A percentile compares a stretch with the other conserved stretches of the same genome.
These are phyloP conservation scores for Uloborus diversus DNA, from an alignment of 1,140 invertebrate species.

Conservation along the genomic window DNA sequence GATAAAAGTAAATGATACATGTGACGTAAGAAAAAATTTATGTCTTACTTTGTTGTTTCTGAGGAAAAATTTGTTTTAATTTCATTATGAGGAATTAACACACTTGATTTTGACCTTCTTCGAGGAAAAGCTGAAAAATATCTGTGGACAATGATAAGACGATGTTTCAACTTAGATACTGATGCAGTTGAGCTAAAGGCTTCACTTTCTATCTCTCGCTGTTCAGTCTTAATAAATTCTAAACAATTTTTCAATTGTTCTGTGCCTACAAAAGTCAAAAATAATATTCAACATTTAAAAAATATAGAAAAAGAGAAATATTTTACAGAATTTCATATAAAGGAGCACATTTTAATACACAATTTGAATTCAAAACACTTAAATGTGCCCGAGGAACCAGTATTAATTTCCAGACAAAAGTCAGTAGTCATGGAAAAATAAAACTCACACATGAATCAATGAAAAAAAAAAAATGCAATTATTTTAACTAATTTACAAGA, in stretches of 20 bases:
- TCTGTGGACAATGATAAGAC: constrained; percentile 74
- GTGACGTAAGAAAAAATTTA: not conserved
- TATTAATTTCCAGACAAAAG: not conserved
- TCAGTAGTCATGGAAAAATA: not conserved
- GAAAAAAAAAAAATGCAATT: not conserved
- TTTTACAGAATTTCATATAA: not conserved
- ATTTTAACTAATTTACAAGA: not conserved
- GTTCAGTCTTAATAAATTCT: constrained; percentile 74
- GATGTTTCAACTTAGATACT: constrained; percentile 73
- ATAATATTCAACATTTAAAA: constrained; percentile 13
- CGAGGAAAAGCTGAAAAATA: constrained; percentile 75
- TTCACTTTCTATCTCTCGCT: constrained; percentile 73
- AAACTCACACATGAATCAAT: not conserved
- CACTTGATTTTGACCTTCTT: constrained; percentile 68
- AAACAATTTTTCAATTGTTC: constrained; percentile 73
- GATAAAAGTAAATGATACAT: not conserved
- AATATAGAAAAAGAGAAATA: not conserved
- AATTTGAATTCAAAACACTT: not conserved
- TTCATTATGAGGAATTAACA: not conserved
- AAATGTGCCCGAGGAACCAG: not conserved
- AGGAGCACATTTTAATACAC: not conserved
- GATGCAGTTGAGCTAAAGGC: constrained; percentile 76
- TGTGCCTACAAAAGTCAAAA: constrained; percentile 65
- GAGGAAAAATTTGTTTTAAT: constrained; percentile 1
- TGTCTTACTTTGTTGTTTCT: constrained; percentile 21